Conservation (phyloP, 2,113 vertebrate genomes). For the Sylvia atricapilla region DNA sequence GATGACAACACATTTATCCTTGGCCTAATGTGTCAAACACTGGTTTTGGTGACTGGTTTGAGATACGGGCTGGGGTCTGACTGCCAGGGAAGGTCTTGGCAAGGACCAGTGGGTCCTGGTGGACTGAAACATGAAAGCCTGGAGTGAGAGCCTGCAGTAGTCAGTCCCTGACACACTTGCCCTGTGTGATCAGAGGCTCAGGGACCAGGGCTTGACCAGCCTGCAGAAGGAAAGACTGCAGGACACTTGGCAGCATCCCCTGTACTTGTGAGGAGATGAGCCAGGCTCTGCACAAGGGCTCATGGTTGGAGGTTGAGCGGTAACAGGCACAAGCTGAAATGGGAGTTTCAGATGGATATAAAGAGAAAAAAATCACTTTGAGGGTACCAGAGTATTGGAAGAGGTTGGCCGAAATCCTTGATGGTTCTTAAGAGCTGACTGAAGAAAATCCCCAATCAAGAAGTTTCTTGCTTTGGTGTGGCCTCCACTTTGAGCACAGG, state of each 20-base stretch:
- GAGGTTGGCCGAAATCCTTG: background rate
- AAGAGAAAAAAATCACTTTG: background rate
- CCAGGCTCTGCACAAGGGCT: background rate
- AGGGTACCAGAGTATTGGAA: background rate
- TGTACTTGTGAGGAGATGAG: background rate
- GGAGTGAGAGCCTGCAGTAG: background rate
- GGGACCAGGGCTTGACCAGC: background rate
- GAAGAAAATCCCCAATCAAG: background rate
- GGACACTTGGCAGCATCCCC: background rate
- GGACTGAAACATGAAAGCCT: background rate
- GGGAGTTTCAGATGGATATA: background rate
- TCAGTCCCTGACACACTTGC: background rate
- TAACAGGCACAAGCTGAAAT: background rate
- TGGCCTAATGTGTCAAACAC: background rate
- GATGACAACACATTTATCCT: background rate
- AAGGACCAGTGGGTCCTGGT: accelerated
- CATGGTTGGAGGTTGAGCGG: accelerated
- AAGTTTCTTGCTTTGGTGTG: background rate
- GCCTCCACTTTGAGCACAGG: background rate
- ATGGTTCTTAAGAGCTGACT: background rate
- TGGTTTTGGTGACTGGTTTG: background rate
- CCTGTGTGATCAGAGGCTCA: background rate
- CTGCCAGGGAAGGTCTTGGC: background rate
- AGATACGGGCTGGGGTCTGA: background rate
- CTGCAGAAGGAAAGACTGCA: background rate